These are phyloP conservation scores for Sycophila texana DNA, from an alignment of 2,888 invertebrate genomes.

Conservation along the genomic window DNA sequence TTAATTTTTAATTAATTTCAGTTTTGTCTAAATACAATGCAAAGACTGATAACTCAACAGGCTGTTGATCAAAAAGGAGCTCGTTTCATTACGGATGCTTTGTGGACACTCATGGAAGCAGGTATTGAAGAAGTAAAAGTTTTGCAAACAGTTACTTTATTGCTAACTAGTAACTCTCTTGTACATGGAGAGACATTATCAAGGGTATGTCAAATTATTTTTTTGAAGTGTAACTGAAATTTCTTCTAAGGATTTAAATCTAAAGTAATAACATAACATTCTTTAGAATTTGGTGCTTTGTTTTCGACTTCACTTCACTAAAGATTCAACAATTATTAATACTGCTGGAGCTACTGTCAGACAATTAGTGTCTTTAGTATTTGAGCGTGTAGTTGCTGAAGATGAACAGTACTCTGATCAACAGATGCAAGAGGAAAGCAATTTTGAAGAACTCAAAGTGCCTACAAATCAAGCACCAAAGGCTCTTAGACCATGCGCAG, in stretches of 20 bases:
- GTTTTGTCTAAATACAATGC: slow-evolving; percentile 95
- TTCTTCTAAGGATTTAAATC: background rate
- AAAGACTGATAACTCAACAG: slow-evolving; percentile 93
- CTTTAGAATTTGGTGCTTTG: slow-evolving; percentile 93
- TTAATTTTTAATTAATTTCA: slow-evolving; percentile 74
- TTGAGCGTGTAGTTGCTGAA: slow-evolving; percentile 89
- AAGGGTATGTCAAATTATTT: slow-evolving; percentile 80
- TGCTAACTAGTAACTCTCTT: slow-evolving; percentile 95
- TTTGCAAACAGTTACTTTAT: slow-evolving; percentile 94
- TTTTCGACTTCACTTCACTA: slow-evolving; percentile 96
- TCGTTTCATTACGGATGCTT: slow-evolving; percentile 92
- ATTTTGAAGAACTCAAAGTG: slow-evolving; percentile 87
- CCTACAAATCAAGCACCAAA: slow-evolving; percentile 87
- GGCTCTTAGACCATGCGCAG: slow-evolving; percentile 90
- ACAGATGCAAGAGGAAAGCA: slow-evolving; percentile 76
- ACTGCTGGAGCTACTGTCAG: slow-evolving; percentile 98
- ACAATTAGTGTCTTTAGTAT: slow-evolving; percentile 94
- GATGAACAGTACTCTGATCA: slow-evolving; percentile 78
- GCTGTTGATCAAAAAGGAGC: slow-evolving; percentile 94
- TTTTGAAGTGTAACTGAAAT: background rate
- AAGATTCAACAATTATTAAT: slow-evolving; percentile 96
- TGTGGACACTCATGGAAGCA: slow-evolving; percentile 96
- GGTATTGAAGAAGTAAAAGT: slow-evolving; percentile 97
- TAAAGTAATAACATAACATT: slow-evolving; percentile 9
- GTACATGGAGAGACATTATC: slow-evolving; percentile 96